Conservation (phyloP, 35 echinoderm and acorn worm species). For the Apostichopus japonicus region DNA sequence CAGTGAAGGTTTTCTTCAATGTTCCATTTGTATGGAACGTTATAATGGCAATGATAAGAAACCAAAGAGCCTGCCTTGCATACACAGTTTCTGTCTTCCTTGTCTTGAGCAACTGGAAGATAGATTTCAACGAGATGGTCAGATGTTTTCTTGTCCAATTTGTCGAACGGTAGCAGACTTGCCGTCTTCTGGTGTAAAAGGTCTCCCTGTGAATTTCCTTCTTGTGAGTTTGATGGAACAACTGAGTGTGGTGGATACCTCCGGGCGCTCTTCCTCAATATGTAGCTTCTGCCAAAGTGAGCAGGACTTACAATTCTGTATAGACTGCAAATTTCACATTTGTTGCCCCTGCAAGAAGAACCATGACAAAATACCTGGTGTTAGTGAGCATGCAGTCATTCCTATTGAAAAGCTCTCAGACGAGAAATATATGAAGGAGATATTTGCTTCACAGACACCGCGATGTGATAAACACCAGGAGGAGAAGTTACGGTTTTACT, state of each 20-base stretch:
- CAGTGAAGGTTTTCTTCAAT: neutral
- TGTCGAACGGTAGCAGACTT: neutral
- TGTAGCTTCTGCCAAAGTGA: neutral
- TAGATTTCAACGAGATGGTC: neutral
- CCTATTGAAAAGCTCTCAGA: neutral
- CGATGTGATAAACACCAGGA: neutral
- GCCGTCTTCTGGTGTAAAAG: neutral
- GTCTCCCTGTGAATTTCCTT: constrained; percentile 7
- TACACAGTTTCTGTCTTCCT: constrained; percentile 24
- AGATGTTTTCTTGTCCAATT: constrained; percentile 24
- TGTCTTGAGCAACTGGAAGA: neutral
- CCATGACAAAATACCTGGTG: neutral
- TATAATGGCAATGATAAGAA: neutral
- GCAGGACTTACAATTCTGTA: neutral
- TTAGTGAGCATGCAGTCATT: neutral
- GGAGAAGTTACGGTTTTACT: constrained; percentile 13
- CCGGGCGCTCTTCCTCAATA: neutral
- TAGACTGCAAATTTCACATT: neutral
- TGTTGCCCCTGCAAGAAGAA: neutral
- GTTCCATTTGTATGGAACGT: constrained; percentile 39
- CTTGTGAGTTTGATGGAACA: constrained; percentile 15
- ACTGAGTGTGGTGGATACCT: neutral
- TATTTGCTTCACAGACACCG: neutral
- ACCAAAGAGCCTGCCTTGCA: constrained; percentile 28
- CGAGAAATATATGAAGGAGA: neutral